These are phyloP conservation scores for Anser brachyrhynchus DNA, from an alignment of 2,113 vertebrate genomes.

Conservation along the genomic window DNA sequence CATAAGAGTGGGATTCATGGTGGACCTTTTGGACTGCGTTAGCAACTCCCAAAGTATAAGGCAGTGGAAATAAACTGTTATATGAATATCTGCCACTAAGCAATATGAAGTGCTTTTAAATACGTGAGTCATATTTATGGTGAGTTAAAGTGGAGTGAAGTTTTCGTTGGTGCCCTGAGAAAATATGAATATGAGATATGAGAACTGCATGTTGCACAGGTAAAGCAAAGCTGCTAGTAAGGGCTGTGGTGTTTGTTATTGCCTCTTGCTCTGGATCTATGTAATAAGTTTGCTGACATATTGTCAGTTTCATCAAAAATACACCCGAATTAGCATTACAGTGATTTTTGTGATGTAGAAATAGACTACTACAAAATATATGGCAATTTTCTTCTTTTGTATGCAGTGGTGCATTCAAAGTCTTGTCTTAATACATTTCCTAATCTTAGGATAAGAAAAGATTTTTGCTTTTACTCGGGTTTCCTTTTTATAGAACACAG, in stretches of 20 bases:
- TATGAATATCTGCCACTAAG: neutral
- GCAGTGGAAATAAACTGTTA: neutral
- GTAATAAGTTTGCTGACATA: neutral
- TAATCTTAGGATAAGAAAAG: neutral
- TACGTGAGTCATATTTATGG: neutral
- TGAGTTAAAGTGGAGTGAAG: neutral
- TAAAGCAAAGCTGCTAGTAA: neutral
- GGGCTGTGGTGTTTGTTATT: accelerated
- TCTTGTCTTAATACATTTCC: neutral
- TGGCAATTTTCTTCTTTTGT: neutral
- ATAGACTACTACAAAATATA: neutral
- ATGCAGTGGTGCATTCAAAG: neutral
- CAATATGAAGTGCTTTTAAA: neutral
- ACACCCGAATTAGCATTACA: neutral
- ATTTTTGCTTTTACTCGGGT: neutral
- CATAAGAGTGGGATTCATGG: neutral
- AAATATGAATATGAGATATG: neutral
- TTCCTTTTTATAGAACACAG: neutral
- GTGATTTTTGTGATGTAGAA: neutral
- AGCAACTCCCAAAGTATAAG: neutral
- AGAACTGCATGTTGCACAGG: neutral
- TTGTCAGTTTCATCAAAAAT: neutral
- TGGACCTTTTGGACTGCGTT: neutral
- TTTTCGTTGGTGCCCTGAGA: neutral
- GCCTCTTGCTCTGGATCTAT: neutral